A percentile compares a stretch with the other conserved stretches of the same genome.
Evolutionary conservation across 2,797 vertebrate species (phyloP).

Genomic region (Platalea minor): DNA sequence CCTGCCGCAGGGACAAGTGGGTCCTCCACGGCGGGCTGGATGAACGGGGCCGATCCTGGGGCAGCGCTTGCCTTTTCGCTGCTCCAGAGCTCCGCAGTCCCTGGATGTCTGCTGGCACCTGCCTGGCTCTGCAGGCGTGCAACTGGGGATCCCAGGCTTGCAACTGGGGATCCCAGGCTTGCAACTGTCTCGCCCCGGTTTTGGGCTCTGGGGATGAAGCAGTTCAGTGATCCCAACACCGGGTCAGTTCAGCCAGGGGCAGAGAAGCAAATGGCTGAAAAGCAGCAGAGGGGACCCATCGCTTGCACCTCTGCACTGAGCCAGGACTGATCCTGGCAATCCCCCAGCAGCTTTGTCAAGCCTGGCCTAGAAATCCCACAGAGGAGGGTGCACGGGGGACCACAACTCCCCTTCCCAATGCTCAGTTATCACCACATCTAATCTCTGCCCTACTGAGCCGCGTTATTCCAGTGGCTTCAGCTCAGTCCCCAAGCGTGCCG

Average conservation of each 20-base stretch:
- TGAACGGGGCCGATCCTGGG: not conserved
- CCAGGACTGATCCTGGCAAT: not conserved
- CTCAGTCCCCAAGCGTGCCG: fast-evolving
- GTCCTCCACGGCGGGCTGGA: not conserved
- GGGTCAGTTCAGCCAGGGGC: not conserved
- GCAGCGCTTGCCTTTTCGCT: not conserved
- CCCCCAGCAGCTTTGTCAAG: fast-evolving
- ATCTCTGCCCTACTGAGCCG: not conserved
- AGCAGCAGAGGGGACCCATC: not conserved
- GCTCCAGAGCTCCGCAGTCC: not conserved
- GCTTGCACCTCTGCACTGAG: fast-evolving
- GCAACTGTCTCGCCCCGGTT: fast-evolving
- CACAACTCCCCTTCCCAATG: not conserved
- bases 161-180: not conserved
- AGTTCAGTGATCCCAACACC: fast-evolving
- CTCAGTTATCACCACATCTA: not conserved
- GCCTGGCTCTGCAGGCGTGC: not conserved
- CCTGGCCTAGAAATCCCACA: not conserved
- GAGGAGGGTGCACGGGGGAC: not conserved
- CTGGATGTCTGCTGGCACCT: not conserved
- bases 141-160: not conserved
- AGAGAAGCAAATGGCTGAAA: not conserved
- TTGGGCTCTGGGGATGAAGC: not conserved
- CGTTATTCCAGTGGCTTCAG: not conserved
- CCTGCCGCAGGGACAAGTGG: not conserved